phyloP scores from a whole-genome alignment of 2,797 vertebrate genomes.

The Ispidina lecontei region DNA sequence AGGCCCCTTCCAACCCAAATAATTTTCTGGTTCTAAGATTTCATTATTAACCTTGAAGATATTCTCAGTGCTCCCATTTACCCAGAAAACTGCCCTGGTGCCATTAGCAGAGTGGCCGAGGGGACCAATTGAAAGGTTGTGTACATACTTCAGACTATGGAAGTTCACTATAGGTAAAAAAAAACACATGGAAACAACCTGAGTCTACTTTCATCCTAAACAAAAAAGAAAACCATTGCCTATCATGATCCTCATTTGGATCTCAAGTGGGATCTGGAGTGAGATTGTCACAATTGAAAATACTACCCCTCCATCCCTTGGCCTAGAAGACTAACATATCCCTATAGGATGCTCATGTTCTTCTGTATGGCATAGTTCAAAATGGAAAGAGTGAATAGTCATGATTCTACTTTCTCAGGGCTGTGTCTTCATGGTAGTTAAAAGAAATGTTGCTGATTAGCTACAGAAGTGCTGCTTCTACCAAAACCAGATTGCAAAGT shows the following conservation, averaged over 20 bases:
- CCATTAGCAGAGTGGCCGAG: background rate
- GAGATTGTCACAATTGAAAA: background rate
- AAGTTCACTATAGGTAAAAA: background rate
- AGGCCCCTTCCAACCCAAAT: background rate
- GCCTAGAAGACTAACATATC: background rate
- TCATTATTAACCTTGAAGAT: background rate
- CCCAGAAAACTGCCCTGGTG: background rate
- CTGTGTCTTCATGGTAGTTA: rapidly evolving
- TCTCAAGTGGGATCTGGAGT: background rate
- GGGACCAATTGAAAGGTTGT: background rate
- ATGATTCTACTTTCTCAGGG: background rate
- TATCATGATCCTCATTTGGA: background rate
- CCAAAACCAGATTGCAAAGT: background rate
- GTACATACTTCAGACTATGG: background rate
- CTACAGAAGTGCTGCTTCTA: background rate
- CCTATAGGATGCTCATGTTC: background rate
- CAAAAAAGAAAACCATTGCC: background rate
- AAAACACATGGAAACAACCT: rapidly evolving
- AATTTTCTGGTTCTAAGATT: background rate
- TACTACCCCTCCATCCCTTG: background rate
- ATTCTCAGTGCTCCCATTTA: background rate
- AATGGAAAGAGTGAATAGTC: background rate
- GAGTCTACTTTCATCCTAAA: background rate
- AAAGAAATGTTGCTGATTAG: background rate
- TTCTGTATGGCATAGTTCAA: background rate